phyloP scores from a whole-genome alignment of 2,888 invertebrate genomes.

The Merodon equestris region DNA sequence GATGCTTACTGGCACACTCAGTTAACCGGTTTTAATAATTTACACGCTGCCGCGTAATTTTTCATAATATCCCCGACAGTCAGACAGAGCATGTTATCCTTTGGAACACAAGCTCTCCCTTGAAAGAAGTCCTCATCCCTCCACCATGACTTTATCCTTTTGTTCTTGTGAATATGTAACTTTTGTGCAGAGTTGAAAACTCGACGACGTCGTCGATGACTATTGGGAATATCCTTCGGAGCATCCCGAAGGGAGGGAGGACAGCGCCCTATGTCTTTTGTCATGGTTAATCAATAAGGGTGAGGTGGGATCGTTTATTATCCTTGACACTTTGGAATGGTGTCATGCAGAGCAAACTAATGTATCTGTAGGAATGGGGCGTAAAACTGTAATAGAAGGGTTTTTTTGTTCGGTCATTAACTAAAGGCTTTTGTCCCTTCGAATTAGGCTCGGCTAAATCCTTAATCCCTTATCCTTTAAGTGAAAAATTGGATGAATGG shows the following conservation, averaged over 20 bases:
- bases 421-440: too few relatives aligned
- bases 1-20: neutral
- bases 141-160: too few relatives aligned
- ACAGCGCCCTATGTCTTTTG: slow-evolving; percentile 30
- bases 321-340: slow-evolving; percentile 41
- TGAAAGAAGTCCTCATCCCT: too few relatives aligned
- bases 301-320: slow-evolving; percentile 52
- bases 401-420: slow-evolving; percentile 1
- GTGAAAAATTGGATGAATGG: neutral
- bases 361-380: too few relatives aligned
- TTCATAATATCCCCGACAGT: slow-evolving; percentile 28
- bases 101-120: slow-evolving; percentile 4
- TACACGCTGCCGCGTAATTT: slow-evolving; percentile 21
- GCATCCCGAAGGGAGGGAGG: neutral
- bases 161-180: too few relatives aligned
- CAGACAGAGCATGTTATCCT: slow-evolving; percentile 13
- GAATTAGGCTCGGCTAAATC: too few relatives aligned
- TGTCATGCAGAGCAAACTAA: too few relatives aligned
- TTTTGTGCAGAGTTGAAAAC: too few relatives aligned
- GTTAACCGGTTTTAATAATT: slow-evolving; percentile 38
- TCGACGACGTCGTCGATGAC: neutral
- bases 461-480: neutral
- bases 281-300: slow-evolving; percentile 51
- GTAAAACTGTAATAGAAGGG: neutral
- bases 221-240: slow-evolving; percentile 18